A percentile compares a stretch with the other conserved stretches of the same genome.
Conservation (phyloP, 2,888 invertebrate genomes). For the Clitarchus hookeri region DNA sequence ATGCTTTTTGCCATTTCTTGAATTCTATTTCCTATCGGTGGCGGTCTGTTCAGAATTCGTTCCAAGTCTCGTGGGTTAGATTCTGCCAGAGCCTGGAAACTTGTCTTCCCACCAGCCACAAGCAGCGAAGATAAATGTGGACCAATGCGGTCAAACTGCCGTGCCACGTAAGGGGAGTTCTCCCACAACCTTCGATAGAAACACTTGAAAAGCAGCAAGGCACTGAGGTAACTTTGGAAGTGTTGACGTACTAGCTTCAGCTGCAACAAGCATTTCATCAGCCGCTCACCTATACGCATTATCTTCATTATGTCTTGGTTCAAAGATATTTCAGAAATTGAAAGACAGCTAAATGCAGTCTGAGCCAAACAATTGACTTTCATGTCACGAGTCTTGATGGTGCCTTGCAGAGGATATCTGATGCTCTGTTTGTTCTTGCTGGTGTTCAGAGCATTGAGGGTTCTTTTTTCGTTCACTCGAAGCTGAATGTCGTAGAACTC, state of each 20-base stretch:
- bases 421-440: constrained; percentile 63
- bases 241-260: constrained; percentile 47
- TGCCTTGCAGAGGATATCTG: constrained; percentile 71
- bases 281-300: constrained; percentile 67
- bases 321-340: constrained; percentile 69
- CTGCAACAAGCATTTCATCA: constrained; percentile 63
- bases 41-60: constrained; percentile 73
- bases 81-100: constrained; percentile 65
- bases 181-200: constrained; percentile 74
- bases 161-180: constrained; percentile 68
- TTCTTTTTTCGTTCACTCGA: constrained; percentile 69
- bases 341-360: constrained; percentile 71
- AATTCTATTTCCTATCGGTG: constrained; percentile 72
- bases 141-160: constrained; percentile 74
- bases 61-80: constrained; percentile 76
- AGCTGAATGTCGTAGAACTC: constrained; percentile 72
- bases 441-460: constrained; percentile 71
- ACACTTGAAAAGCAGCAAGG: constrained; percentile 69
- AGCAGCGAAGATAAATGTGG: constrained; percentile 66
- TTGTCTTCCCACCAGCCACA: constrained; percentile 68
- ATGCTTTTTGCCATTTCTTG: constrained; percentile 64
- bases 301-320: constrained; percentile 72
- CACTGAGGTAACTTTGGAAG: constrained; percentile 62
- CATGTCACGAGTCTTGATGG: constrained; percentile 71
- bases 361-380: constrained; percentile 80